These are phyloP conservation scores for Thamnophis sirtalis DNA, from an alignment of 2,113 vertebrate species.

Conservation along the genomic window DNA sequence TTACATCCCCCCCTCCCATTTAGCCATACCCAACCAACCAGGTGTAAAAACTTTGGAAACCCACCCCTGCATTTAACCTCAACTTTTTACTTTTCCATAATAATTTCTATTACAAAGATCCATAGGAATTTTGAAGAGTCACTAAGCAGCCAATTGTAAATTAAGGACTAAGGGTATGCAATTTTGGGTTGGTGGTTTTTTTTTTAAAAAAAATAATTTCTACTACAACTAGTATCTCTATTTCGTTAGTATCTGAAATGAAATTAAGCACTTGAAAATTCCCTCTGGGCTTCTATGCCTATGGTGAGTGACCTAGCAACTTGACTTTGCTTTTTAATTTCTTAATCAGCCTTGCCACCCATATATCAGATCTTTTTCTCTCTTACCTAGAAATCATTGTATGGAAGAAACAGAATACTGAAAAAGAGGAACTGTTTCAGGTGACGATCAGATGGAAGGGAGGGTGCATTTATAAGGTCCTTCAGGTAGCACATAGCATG, in stretches of 20 bases:
- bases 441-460: slow-evolving; percentile 36
- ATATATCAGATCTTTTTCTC: slow-evolving; percentile 10
- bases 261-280: not conserved
- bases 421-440: slow-evolving; percentile 57
- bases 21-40: too few relatives aligned
- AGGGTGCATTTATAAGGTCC: slow-evolving; percentile 47
- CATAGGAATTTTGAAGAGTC: too few relatives aligned
- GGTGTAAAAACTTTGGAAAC: too few relatives aligned
- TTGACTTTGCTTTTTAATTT: not conserved
- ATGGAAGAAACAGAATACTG: slow-evolving; percentile 42
- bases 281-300: not conserved
- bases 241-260: not conserved
- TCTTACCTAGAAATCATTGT: slow-evolving; percentile 50
- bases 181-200: not conserved
- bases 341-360: slow-evolving; percentile 12
- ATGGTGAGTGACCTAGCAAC: slow-evolving; percentile 1
- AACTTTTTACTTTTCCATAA: too few relatives aligned
- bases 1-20: too few relatives aligned
- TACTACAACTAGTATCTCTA: not conserved
- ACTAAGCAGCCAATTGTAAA: too few relatives aligned
- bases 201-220: not conserved
- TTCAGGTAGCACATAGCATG: slow-evolving; percentile 9
- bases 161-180: not conserved
- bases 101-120: too few relatives aligned
- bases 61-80: too few relatives aligned